Evolutionary conservation across 92 coral and sea anemone species (phyloP).

Genomic region (Metridium senile): DNA sequence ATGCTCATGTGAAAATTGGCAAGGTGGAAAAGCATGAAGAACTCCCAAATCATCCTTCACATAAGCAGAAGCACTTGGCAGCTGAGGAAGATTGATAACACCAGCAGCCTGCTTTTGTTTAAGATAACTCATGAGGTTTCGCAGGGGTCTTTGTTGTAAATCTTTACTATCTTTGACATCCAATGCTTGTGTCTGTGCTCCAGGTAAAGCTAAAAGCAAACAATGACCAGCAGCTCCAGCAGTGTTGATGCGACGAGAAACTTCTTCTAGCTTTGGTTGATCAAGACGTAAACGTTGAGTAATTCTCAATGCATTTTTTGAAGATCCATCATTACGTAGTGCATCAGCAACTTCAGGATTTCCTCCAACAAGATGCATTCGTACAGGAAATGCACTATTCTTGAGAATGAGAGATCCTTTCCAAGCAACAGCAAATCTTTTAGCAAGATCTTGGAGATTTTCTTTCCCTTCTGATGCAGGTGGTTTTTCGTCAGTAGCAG

Average conservation of each 20-base stretch:
- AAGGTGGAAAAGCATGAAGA: slow-evolving; percentile 99
- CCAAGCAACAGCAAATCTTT: slow-evolving; percentile 99
- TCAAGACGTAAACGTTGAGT: slow-evolving; percentile 99
- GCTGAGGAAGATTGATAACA: slow-evolving; percentile 91
- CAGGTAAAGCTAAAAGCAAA: slow-evolving; percentile 98
- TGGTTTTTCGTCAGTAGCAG: slow-evolving; percentile 54
- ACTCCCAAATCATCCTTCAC: slow-evolving; percentile 93
- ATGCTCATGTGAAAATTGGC: slow-evolving; percentile 99
- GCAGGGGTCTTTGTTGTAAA: slow-evolving; percentile 95
- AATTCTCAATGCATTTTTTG: slow-evolving; percentile 88
- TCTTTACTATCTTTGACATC: slow-evolving; percentile 79
- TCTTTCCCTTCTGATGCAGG: slow-evolving; percentile 72
- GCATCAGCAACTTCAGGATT: slow-evolving; percentile 99
- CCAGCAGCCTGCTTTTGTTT: slow-evolving; percentile 99
- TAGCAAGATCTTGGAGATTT: slow-evolving; percentile 98
- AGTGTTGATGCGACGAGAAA: slow-evolving; percentile 94
- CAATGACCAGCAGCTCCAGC: slow-evolving; percentile 99
- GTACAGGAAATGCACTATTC: slow-evolving; percentile 99
- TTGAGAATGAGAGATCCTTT: slow-evolving; percentile 96
- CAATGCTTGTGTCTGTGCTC: slow-evolving; percentile 84
- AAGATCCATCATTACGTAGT: slow-evolving; percentile 85
- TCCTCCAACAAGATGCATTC: slow-evolving; percentile 99
- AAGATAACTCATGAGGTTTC: slow-evolving; percentile 98
- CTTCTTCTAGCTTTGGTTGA: slow-evolving; percentile 99
- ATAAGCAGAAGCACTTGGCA: slow-evolving; percentile 69